These are phyloP conservation scores for Vidua macroura DNA, from an alignment of 2,113 vertebrate species.

Conservation along the genomic window DNA sequence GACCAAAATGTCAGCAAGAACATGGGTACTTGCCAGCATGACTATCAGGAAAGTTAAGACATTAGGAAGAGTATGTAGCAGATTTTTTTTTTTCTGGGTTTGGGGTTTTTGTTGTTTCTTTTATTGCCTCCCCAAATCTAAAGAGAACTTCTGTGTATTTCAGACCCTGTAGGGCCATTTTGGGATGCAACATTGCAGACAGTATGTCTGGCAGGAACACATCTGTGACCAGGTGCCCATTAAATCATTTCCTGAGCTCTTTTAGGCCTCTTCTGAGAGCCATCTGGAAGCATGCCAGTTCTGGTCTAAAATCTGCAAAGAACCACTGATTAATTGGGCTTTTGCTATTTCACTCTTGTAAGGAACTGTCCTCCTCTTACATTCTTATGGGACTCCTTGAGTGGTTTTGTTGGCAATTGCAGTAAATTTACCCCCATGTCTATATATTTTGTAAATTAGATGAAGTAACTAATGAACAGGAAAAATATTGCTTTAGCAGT, in stretches of 20 bases:
- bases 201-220: slow-evolving; percentile 54
- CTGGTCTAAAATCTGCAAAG: slow-evolving; percentile 53
- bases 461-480: background rate
- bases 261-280: slow-evolving; percentile 62
- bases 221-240: slow-evolving; percentile 65
- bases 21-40: background rate
- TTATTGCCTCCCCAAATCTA: slow-evolving; percentile 11
- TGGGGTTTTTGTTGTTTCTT: background rate
- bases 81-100: background rate
- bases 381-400: slow-evolving; percentile 21
- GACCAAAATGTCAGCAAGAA: background rate
- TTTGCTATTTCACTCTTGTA: slow-evolving; percentile 21
- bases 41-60: background rate
- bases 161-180: slow-evolving; percentile 43
- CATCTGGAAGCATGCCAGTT: slow-evolving; percentile 55
- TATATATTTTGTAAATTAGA: background rate
- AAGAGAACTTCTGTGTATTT: slow-evolving; percentile 8
- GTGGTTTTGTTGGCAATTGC: slow-evolving; percentile 10
- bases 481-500: background rate
- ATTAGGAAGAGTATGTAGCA: background rate
- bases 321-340: slow-evolving; percentile 49
- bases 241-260: slow-evolving; percentile 67
- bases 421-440: background rate
- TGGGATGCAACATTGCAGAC: slow-evolving; percentile 53
- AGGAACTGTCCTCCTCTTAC: background rate